Conservation (phyloP, 2,888 invertebrate species). For the Lottia gigantea region DNA sequence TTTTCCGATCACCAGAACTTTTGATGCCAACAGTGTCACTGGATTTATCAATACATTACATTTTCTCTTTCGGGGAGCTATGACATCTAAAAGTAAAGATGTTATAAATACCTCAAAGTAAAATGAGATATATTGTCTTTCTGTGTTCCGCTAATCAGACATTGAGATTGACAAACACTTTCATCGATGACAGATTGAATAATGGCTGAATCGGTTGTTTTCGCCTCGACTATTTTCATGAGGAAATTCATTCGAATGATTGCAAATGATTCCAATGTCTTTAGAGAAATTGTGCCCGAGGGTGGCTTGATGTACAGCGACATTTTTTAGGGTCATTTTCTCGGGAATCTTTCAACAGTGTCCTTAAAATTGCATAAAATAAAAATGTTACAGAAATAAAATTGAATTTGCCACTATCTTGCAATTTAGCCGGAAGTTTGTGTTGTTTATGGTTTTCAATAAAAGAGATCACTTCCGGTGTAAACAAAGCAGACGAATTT, state of each 20-base stretch:
- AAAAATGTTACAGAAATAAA: too few species aligned
- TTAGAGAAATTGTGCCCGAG: conserved; percentile 42
- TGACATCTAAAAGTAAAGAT: too few species aligned
- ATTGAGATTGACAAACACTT: conserved; percentile 49
- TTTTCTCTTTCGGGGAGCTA: too few species aligned
- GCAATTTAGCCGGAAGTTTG: background rate
- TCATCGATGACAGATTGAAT: conserved; percentile 40
- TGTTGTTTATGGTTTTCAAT: background rate
- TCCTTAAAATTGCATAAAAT: too few species aligned
- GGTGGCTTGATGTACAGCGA: conserved; percentile 49
- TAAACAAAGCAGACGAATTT: conserved; percentile 6
- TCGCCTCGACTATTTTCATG: conserved; percentile 30
- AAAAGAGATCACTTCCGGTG: background rate
- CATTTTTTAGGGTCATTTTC: conserved; percentile 26
- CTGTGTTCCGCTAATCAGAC: conserved; percentile 52
- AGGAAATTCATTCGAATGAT: conserved; percentile 43
- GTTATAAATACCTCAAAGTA: conserved; percentile 50
- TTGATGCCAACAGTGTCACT: too few species aligned
- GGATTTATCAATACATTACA: too few species aligned
- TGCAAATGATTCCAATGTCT: conserved; percentile 45
- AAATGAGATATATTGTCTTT: conserved; percentile 63
- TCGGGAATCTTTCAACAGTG: too few species aligned
- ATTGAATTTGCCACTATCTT: conserved; percentile 4
- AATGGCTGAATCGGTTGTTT: conserved; percentile 24
- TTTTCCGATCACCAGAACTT: too few species aligned